Percentiles rank a stretch among this genome's conserved stretches.
Evolutionary conservation across 2,888 invertebrate species (phyloP).

Genomic region (Taphrorychus bicolor): DNA sequence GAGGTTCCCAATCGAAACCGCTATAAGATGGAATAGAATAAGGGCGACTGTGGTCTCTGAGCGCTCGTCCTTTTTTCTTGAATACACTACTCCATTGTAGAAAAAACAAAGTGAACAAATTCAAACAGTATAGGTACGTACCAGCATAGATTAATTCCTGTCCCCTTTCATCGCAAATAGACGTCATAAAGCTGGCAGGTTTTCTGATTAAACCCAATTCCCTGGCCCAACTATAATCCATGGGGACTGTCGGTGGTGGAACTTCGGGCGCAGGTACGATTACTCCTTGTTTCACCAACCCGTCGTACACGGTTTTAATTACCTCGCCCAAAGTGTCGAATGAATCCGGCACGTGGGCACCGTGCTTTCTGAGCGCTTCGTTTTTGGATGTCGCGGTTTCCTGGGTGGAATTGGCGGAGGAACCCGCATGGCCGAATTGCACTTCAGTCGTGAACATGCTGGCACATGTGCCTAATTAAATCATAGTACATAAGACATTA

Average conservation of each 20-base stretch:
- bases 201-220: conserved; percentile 98
- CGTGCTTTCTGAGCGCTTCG: conserved; percentile 78
- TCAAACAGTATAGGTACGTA: too few relatives aligned
- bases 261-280: conserved; percentile 90
- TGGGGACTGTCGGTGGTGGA: conserved; percentile 99
- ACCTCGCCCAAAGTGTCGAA: conserved; percentile 89
- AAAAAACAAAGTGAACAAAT: too few relatives aligned
- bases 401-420: conserved; percentile 85
- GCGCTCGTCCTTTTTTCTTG: too few relatives aligned
- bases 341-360: conserved; percentile 89
- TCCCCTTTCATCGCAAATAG: conserved; percentile 98
- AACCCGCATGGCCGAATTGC: conserved; percentile 99
- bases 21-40: too few relatives aligned
- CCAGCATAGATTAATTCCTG: conserved; percentile 97
- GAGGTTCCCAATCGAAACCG: too few relatives aligned
- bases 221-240: conserved; percentile 99
- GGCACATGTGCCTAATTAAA: conserved; percentile 57
- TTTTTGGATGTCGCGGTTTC: conserved; percentile 97
- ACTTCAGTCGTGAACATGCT: conserved; percentile 86
- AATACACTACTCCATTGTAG: too few relatives aligned
- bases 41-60: too few relatives aligned
- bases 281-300: conserved; percentile 80
- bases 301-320: conserved; percentile 76
- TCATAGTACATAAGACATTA: too few relatives aligned
- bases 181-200: conserved; percentile 99